A percentile compares a stretch with the other conserved stretches of the same genome.
Conservation (phyloP, 2,797 vertebrate species). For the Onychomys leucogaster region DNA sequence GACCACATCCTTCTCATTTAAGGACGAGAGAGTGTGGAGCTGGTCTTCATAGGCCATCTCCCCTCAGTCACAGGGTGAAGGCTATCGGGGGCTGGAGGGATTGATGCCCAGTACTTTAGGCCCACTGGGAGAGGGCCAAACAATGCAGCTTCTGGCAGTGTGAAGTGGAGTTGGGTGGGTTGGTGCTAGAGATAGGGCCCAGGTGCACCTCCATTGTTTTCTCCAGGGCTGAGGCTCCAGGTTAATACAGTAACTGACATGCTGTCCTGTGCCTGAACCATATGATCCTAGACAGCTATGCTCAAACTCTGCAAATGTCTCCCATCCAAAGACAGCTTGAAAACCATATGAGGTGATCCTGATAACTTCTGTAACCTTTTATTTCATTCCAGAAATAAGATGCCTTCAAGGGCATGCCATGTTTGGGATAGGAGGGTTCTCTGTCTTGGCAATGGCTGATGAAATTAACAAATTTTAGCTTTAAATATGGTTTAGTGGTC, state of each 20-base stretch:
- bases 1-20: background rate
- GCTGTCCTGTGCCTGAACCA: background rate
- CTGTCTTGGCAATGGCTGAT: background rate
- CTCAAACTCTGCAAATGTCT: background rate
- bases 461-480: background rate
- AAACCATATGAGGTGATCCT: background rate
- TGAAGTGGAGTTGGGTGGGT: too few relatives aligned
- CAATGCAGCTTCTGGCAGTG: too few relatives aligned
- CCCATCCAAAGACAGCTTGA: background rate
- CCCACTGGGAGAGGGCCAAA: background rate
- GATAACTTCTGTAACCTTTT: background rate
- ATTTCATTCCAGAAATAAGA: background rate
- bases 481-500: background rate
- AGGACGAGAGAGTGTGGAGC: too few relatives aligned
- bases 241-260: background rate
- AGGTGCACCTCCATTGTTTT: background rate
- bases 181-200: background rate
- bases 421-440: background rate
- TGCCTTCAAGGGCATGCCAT: background rate
- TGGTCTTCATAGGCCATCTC: background rate
- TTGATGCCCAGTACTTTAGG: background rate
- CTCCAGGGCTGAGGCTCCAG: background rate
- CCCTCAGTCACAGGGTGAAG: background rate
- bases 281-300: background rate
- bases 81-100: accelerated